Evolutionary conservation across 2,888 invertebrate species (phyloP).

Genomic region (Prosopocoilus inquinatus): DNA sequence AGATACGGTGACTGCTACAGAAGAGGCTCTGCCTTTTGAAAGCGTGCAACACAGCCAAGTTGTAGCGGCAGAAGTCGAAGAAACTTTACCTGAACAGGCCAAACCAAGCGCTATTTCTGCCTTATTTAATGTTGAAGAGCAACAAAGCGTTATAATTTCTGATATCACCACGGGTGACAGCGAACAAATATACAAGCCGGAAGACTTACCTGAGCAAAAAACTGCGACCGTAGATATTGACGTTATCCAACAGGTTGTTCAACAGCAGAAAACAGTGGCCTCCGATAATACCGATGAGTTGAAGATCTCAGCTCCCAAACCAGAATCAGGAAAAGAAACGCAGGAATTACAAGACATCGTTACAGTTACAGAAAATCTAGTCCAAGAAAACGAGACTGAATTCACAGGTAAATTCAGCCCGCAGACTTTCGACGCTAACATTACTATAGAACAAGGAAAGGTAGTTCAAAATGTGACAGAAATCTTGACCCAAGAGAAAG

Average conservation of each 20-base stretch:
- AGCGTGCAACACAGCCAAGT: slow-evolving; percentile 45
- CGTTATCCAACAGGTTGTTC: slow-evolving; percentile 46
- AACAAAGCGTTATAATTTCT: slow-evolving; percentile 46
- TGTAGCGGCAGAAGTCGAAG: slow-evolving; percentile 49
- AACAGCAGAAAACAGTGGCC: slow-evolving; percentile 38
- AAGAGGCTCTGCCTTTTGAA: slow-evolving; percentile 42
- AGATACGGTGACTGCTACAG: slow-evolving; percentile 32
- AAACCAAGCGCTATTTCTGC: slow-evolving; percentile 50
- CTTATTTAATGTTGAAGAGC: slow-evolving; percentile 46
- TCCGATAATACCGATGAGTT: slow-evolving; percentile 38
- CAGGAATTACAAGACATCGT: slow-evolving; percentile 53
- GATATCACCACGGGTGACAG: slow-evolving; percentile 51
- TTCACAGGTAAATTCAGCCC: slow-evolving; percentile 53
- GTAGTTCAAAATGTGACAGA: slow-evolving; percentile 49
- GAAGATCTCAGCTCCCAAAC: slow-evolving; percentile 31
- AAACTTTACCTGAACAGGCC: slow-evolving; percentile 37
- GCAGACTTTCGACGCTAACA: slow-evolving; percentile 49
- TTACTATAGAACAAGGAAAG: slow-evolving; percentile 54
- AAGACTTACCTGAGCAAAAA: slow-evolving; percentile 41
- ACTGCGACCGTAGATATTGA: slow-evolving; percentile 40
- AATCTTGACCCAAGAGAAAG: slow-evolving; percentile 41
- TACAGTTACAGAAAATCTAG: slow-evolving; percentile 51
- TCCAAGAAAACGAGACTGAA: slow-evolving; percentile 54
- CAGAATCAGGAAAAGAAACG: slow-evolving; percentile 43
- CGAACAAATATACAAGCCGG: slow-evolving; percentile 45